phyloP scores from a whole-genome alignment of 2,113 vertebrate genomes.

The Cervus canadensis region DNA sequence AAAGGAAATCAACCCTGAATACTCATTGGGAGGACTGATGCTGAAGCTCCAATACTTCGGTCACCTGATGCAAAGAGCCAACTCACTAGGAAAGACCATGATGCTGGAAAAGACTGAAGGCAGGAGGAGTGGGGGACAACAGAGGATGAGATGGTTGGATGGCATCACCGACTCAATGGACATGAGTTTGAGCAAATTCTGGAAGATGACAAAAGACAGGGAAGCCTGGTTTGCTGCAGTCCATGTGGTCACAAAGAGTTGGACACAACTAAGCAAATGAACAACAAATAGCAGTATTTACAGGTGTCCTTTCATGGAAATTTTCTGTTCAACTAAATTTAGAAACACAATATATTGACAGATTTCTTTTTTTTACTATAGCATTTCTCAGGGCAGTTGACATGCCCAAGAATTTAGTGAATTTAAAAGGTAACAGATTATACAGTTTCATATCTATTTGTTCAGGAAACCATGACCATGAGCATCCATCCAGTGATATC shows the following conservation, averaged over 20 bases:
- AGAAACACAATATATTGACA: neutral
- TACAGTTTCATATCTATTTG: neutral
- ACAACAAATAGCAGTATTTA: neutral
- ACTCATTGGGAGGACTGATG: too few species aligned
- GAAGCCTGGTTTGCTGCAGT: neutral
- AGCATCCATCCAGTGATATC: neutral
- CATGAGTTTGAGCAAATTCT: neutral
- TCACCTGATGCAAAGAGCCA: too few species aligned
- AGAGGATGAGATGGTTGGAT: neutral
- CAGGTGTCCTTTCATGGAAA: neutral
- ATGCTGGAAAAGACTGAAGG: too few species aligned
- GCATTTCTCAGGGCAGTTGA: neutral
- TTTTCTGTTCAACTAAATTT: neutral
- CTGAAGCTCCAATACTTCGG: too few species aligned
- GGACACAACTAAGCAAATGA: neutral
- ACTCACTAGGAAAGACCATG: too few species aligned
- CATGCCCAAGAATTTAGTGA: neutral
- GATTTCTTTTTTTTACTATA: neutral
- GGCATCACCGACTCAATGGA: neutral
- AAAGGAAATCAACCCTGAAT: neutral
- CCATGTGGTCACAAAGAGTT: neutral
- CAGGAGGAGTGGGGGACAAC: too few species aligned
- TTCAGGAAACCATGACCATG: neutral
- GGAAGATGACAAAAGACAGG: neutral
- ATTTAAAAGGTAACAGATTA: neutral